Base-by-base conservation (phyloP, 2,888 invertebrate genomes). In the Hyppa rectilinea region DNA sequence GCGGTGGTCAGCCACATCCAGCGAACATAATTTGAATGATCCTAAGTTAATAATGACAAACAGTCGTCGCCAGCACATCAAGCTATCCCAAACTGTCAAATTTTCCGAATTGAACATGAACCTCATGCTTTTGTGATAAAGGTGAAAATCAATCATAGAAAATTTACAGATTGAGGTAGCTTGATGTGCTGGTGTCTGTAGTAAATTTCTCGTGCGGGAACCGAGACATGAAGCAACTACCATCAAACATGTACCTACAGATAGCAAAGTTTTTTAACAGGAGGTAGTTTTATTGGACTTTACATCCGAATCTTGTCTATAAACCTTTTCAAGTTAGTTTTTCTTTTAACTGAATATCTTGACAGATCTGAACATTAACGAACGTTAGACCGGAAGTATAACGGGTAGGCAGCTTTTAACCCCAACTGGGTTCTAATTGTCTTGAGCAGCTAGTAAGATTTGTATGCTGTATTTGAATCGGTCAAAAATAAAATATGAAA, bases 191-290 rank as follows among this genome's bases (percentile, higher is more conserved):
- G n/a, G n/a, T n/a, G n/a, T n/a, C n/a, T n/a, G n/a, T n/a, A n/a
- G n/a, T n/a, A n/a, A n/a, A n/a, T 31, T 60, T 63, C 26, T 73
- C 34, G 29, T 55, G 36, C 45, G 49, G 43, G 12, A 43, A 53
- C 14, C 23, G 52, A 40, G 31, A 55, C 36, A 36, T 40, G 47
- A 49, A 38, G 26, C 17, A n/a, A 43, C 14, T 45, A 14, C 23
- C 14, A 3, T 43, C 17, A 36, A 26, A 61, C 36, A 77, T 20
- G 49, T n/a, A 38, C 26, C 49, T 76, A 56, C 10, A 76, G 4
- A 45, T 34, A 31, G 34, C n/a, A 38, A 17, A 6, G 29, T 17
- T 67, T 53, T 68, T 10, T 58, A 56, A 45, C 1, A n/a, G 20
- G 7, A 23, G 26, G 10, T 52, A 40, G 9, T 40, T 58, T 40